Percentiles rank a stretch among this genome's conserved stretches.
phyloP scores from a whole-genome alignment of 2,797 vertebrate species.

The Etheostoma nigrum region DNA sequence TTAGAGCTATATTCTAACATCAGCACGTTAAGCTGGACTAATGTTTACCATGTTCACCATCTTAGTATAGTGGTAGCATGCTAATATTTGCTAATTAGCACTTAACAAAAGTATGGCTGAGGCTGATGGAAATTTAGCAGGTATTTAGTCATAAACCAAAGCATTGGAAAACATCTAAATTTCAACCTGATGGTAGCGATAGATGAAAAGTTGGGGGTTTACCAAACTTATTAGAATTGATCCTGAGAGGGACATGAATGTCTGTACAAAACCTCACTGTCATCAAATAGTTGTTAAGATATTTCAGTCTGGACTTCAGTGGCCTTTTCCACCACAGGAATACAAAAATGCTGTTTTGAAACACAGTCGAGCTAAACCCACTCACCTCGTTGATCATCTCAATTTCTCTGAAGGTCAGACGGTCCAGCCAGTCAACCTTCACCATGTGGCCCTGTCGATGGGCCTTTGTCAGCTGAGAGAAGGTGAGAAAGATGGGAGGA shows the following conservation, averaged over 20 bases:
- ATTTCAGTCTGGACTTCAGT: not conserved
- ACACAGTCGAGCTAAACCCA: not conserved
- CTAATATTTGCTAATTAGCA: no score
- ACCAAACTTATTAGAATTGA: no score
- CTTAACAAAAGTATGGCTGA: no score
- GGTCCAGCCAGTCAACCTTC: constrained; percentile 98
- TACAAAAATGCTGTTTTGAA: not conserved
- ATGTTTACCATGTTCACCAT: not conserved
- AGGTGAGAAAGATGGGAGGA: not conserved
- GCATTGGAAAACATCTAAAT: not conserved
- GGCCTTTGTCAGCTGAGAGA: constrained; percentile 94
- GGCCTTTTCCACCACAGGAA: not conserved
- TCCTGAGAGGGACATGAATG: no score
- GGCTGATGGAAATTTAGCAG: no score
- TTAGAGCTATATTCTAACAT: no score
- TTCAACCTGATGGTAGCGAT: not conserved
- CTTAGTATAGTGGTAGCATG: not conserved
- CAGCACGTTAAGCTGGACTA: not conserved
- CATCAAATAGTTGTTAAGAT: not conserved
- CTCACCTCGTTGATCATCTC: constrained; percentile 99
- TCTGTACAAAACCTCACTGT: no score
- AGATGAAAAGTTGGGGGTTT: not conserved
- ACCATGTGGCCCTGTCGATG: constrained; percentile 99
- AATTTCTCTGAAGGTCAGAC: constrained; percentile 98
- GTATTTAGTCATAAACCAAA: no score